Base-by-base conservation (phyloP, 2,797 vertebrate genomes). In the Aselliscus stoliczkanus region DNA sequence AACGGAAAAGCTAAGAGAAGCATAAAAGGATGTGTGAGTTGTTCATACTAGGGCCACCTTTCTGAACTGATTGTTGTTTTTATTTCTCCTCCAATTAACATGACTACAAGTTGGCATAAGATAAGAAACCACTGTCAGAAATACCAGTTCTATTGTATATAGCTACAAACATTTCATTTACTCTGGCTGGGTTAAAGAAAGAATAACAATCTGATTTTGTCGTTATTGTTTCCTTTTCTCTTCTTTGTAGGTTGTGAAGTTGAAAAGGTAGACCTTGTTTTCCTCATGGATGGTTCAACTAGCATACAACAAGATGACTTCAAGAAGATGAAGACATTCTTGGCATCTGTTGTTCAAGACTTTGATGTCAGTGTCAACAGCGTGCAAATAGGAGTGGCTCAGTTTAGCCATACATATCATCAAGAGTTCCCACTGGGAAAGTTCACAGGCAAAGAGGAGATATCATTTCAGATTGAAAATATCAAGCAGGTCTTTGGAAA, bases 231-330 rank as follows among this genome's bases (percentile, higher is more conserved):
- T 21, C 9, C 20, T 73, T 83, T 25, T 8, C 56, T 86, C 18
- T 65, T 86, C 76, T 56, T 73, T 94, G 17, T 88, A 98, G 98
- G 96, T 23, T 98, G 98, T 87, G 92, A 97, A 90, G 96, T 96
- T 95, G 95, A 96, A 79, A 96, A 96, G 31, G 96, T 97, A 17
- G 98, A 98, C 52, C 93, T 98, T 0, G 97, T 98, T 42, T 98
- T 98, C 88, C 97, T 98, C 85, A 91, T 98, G 88, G 98, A 98
- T 8, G 98, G 98, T 11, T 98, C 98, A 6, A 97, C 65, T 2
- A 98, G 98, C 93, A 98, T 98, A 77, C 17, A n/a, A 0, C 8
- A 73, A 5, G 42, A 87, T 4, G 93, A 98, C 75, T 98, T 98
- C 79, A 50, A 17, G 31, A 96, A 82, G 90, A 96, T 98, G 97